These are phyloP conservation scores for Apis cerana DNA, from an alignment of 1,140 invertebrate genomes.

Conservation along the genomic window DNA sequence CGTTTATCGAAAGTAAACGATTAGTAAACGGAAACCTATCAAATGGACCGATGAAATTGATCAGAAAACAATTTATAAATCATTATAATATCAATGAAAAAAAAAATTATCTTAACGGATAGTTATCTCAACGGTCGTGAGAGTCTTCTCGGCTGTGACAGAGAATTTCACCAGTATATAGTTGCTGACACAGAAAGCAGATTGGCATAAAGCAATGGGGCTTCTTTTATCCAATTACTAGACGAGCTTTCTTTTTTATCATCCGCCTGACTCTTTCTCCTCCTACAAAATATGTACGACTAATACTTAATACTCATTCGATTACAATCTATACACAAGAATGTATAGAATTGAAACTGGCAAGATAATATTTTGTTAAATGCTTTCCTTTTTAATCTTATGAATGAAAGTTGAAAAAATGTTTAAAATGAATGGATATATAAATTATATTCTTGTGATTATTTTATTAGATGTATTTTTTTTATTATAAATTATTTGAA, in stretches of 20 bases:
- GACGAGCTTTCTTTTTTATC: conserved; percentile 66
- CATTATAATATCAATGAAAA: conserved; percentile 37
- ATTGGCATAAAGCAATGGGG: conserved; percentile 58
- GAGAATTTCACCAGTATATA: conserved; percentile 32
- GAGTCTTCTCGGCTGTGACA: conserved; percentile 39
- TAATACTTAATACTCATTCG: conserved; percentile 14
- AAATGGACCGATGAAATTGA: not conserved
- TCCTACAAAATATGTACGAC: conserved; percentile 35
- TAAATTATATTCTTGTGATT: not conserved
- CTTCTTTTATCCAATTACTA: conserved; percentile 77
- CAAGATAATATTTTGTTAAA: no score
- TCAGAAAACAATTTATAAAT: conserved; percentile 36
- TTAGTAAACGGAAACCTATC: not conserved
- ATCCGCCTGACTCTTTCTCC: conserved; percentile 8
- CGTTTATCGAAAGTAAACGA: not conserved
- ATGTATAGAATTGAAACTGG: not conserved
- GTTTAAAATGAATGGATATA: not conserved
- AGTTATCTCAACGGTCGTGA: conserved; percentile 28
- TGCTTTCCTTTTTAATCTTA: not conserved
- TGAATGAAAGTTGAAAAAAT: no score
- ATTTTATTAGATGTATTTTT: not conserved
- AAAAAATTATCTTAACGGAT: conserved; percentile 11
- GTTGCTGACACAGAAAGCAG: conserved; percentile 70
- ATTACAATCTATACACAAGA: not conserved
- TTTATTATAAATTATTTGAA: not conserved